Base-by-base conservation (phyloP, 1,140 invertebrate genomes). In the Lordiphosa mommai region DNA sequence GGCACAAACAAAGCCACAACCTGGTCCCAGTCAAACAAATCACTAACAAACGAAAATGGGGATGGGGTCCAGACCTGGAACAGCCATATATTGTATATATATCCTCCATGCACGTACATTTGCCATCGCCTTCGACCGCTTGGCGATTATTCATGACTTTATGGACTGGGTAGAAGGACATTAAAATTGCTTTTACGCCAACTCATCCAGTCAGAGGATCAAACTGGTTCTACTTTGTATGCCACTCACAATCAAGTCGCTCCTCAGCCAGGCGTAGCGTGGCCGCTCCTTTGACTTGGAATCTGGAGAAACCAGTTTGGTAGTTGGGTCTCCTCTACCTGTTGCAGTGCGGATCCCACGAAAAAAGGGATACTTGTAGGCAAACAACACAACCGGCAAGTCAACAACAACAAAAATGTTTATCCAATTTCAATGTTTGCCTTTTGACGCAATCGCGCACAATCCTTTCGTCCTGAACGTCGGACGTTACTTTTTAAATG, bases 171-270 rank as follows among this genome's bases (percentile, higher is more conserved):
- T 76, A 82, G 72, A 71, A 82, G 77, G 77, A 82, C 77, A 82
- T 82, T 82, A 82, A 82, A 82, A 82, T 79, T 84, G 79, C 74
- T 85, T 82, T 82, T 77, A 82, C 77, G 77, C 77, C 77, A 84
- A 82, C 77, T 82, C 77, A 84, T 82, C 64, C 64, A 50, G 52
- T 52, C 51, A 76, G 77, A 82, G 77, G 77, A 82, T 82, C 72
- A 82, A 82, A 82, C 77, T 84, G 77, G 77, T 84, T 82, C 67
- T 85, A 65, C 56, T 77, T 77, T 77, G 73, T 84, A 82, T 82
- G 77, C 77, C 61, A 69, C 63, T 84, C 77, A 84, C 74, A 73
- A 48, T 37, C 64, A 33, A 27, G 23, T 27, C 23, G 23, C 23
- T 27, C 23, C 23, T 27, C 23, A 27, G 23, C 23, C 57, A 61